Base-by-base conservation (phyloP, 1,140 invertebrate species). In the Drosophila grimshawi region DNA sequence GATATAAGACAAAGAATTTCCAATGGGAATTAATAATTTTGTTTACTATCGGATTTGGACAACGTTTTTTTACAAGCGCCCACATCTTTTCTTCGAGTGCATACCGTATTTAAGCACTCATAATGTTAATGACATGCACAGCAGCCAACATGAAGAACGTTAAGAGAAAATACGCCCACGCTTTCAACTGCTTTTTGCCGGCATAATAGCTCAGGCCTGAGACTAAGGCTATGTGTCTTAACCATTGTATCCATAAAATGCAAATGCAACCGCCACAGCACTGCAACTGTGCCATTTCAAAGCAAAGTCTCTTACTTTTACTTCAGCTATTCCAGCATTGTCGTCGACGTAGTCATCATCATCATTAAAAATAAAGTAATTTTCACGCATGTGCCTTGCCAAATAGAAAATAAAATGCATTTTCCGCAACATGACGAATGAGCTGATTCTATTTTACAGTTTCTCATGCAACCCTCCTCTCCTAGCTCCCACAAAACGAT, bases 311-410 rank as follows among this genome's bases (percentile, higher is more conserved):
- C 29, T 60, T 46, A 10, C 49, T 30, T 37, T 29, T 45, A 35
- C 11, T 46, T 43, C 41, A 30, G 45, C 48, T 43, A 37, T 59
- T 27, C 35, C 57, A 35, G 39, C 46, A 57, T 39, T 61, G 7
- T 73, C 75, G 45, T 41, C 52, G 19, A 5, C 49, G 6, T 53
- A 57, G 35, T 51, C 53, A 35, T 59, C 68, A 32, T 39, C 75
- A 78, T 88, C 83, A 89, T 86, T 86, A 88, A 86, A 88, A 83
- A 86, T 89, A 86, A 88, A 86, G 83, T 80, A 85, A 88, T 88
- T 88, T 88, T 88, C 85, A 88, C 85, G 85, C 85, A 89, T 85
- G 74, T 86, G 80, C 85, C 81, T 75, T 72, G 68, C 67, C 74
- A 52, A 80, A 89, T 89, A 78, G 76, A 83, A 89, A 85, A 88